These are phyloP conservation scores for Trissoscelio sp. DNA, from an alignment of 2,888 invertebrate species.

Conservation along the genomic window DNA sequence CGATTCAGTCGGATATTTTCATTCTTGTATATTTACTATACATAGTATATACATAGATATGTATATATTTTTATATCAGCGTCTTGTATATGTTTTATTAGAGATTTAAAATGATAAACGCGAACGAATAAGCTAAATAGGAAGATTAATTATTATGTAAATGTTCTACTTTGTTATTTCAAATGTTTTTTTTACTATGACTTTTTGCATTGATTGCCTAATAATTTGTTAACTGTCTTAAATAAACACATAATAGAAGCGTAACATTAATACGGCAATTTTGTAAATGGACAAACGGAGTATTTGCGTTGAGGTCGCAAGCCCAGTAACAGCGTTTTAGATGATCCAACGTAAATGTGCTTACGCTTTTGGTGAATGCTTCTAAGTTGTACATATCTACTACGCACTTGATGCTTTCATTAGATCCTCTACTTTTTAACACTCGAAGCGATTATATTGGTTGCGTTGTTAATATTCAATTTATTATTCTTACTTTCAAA, in stretches of 20 bases:
- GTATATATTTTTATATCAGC: slow-evolving; percentile 70
- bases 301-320: slow-evolving; percentile 45
- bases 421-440: slow-evolving; percentile 37
- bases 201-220: slow-evolving; percentile 59
- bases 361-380: slow-evolving; percentile 66
- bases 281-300: slow-evolving; percentile 41
- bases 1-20: slow-evolving; percentile 57
- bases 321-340: slow-evolving; percentile 20
- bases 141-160: slow-evolving; percentile 32
- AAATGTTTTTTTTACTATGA: slow-evolving; percentile 30
- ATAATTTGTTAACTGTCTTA: slow-evolving; percentile 48
- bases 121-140: slow-evolving; percentile 38
- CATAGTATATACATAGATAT: slow-evolving; percentile 65
- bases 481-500: not conserved
- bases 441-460: slow-evolving; percentile 12
- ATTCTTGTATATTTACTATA: slow-evolving; percentile 64
- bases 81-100: slow-evolving; percentile 66
- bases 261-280: slow-evolving; percentile 33
- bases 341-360: slow-evolving; percentile 59
- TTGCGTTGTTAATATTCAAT: slow-evolving; percentile 28
- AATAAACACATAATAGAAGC: slow-evolving; percentile 34
- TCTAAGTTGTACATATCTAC: slow-evolving; percentile 57
- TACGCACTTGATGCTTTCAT: slow-evolving; percentile 51
- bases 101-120: slow-evolving; percentile 46
- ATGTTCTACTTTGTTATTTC: slow-evolving; percentile 46